Evolutionary conservation across 2,888 invertebrate genomes (phyloP), one percentile per base, ranked within the genome.

Genomic region (Zaprionus lineosus): DNA sequence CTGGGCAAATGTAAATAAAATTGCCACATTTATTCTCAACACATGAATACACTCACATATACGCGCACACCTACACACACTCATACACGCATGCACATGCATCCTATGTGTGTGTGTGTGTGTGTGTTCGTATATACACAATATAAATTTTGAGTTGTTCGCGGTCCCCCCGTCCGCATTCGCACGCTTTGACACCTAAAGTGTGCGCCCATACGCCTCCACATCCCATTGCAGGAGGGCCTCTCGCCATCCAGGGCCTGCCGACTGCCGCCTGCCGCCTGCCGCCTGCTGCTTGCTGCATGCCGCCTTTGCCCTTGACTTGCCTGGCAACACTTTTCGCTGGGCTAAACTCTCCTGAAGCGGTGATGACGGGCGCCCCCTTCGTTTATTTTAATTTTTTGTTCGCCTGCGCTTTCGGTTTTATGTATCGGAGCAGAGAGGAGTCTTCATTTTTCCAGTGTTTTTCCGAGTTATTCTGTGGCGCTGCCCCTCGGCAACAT

Each of bases 351-450:
- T 51, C 47, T 31, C 28, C 7, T n/a, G 18, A 31, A 12, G 21
- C 14, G 9, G 19, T 26, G 37, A 19, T 16, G 19, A 29, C 6
- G 36, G 41, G 50, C 53, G 59, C 60, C 74, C 69, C 61, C 60
- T 72, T 77, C 82, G 82, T 82, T 83, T 81, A 85, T 85, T 81
- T 83, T 65, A 75, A 84, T 79, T 83, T 84, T 83, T 83, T 78
- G 76, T 74, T 78, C 65, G 75, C 79, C 79, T 66, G 83, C 65
- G 82, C 84, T 79, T 79, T 79, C 74, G 72, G 82, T 78, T 78
- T 78, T 63, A 75, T 71, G 72, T 57, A 58, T 53, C 40, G 24
- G 58, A 50, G 72, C 40, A 24, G 58, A 50, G 72, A 55, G 68
- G 19, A 57, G 43, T 21, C 7, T 19, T 48, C n/a, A 21, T n/a